These are phyloP conservation scores for Digitonthophagus gazella DNA, from an alignment of 2,888 invertebrate species.

Conservation along the genomic window DNA sequence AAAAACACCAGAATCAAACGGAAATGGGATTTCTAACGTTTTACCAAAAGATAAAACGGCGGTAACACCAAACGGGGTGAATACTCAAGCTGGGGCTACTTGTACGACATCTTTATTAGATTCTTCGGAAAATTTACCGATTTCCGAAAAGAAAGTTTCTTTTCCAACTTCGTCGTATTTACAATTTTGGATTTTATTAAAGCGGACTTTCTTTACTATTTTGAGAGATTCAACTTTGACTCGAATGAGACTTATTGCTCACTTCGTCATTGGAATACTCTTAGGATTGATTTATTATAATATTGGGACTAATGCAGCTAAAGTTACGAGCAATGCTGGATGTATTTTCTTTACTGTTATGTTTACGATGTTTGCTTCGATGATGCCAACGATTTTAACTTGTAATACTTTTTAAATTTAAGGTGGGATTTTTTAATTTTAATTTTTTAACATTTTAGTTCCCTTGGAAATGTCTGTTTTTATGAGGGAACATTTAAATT, in stretches of 20 bases:
- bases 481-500: constrained; percentile 91
- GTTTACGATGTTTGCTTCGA: constrained; percentile 96
- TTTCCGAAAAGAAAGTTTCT: constrained; percentile 56
- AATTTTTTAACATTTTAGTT: constrained; percentile 62
- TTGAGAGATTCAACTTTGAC: constrained; percentile 86
- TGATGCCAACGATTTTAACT: constrained; percentile 98
- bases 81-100: constrained; percentile 47
- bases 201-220: constrained; percentile 78
- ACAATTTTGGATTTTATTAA: constrained; percentile 86
- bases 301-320: constrained; percentile 89
- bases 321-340: constrained; percentile 92
- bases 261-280: constrained; percentile 84
- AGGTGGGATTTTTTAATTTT: not conserved
- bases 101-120: constrained; percentile 55
- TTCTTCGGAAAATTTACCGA: constrained; percentile 47
- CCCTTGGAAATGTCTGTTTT: constrained; percentile 95
- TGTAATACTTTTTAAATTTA: constrained; percentile 62
- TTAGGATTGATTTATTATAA: constrained; percentile 92
- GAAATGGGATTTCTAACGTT: constrained; percentile 60
- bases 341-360: constrained; percentile 95
- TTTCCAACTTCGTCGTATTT: constrained; percentile 80
- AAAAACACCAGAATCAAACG: constrained; percentile 43
- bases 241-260: constrained; percentile 81
- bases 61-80: constrained; percentile 47
- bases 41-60: constrained; percentile 53